Evolutionary conservation across 2,113 vertebrate genomes (phyloP).

Genomic region (Callionymus lyra): DNA sequence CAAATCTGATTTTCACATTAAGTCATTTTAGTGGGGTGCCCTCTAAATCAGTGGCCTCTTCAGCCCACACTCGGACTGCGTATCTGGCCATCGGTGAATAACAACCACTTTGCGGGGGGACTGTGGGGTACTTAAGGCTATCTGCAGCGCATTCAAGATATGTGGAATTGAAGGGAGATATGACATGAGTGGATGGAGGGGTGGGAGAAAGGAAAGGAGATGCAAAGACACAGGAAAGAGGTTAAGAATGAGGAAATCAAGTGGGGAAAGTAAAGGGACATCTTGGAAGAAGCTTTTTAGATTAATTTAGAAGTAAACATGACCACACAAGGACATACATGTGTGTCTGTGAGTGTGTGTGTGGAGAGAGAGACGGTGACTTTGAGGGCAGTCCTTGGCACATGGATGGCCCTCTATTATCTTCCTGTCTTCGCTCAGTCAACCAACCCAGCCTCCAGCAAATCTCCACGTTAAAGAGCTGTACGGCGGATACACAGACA

Average conservation of each 20-base stretch:
- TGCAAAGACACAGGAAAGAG: slow-evolving; percentile 1
- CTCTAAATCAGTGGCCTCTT: slow-evolving; percentile 31
- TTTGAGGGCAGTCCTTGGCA: slow-evolving; percentile 66
- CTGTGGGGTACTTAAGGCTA: slow-evolving; percentile 60
- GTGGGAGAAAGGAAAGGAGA: slow-evolving; percentile 5
- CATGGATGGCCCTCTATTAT: slow-evolving; percentile 58
- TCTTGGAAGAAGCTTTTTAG: slow-evolving; percentile 56
- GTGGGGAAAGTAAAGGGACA: slow-evolving; percentile 28
- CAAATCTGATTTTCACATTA: slow-evolving; percentile 10
- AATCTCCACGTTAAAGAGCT: slow-evolving; percentile 88
- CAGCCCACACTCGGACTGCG: slow-evolving; percentile 21
- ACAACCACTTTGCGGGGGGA: slow-evolving; percentile 48
- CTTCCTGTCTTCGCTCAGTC: slow-evolving; percentile 68
- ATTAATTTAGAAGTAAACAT: slow-evolving; percentile 52
- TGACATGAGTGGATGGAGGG: slow-evolving; percentile 32
- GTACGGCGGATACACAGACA: slow-evolving; percentile 52
- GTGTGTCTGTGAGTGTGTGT: slow-evolving; percentile 7
- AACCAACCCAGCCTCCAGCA: slow-evolving; percentile 76
- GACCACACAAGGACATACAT: slow-evolving; percentile 40
- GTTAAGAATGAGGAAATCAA: slow-evolving; percentile 8
- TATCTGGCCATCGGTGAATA: slow-evolving; percentile 55
- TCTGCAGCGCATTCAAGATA: slow-evolving; percentile 67
- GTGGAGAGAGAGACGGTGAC: slow-evolving; percentile 39
- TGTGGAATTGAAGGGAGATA: slow-evolving; percentile 67
- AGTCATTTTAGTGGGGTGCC: slow-evolving; percentile 21